Evolutionary conservation across 2,888 invertebrate genomes (phyloP).

Genomic region (Sialis lutaria): DNA sequence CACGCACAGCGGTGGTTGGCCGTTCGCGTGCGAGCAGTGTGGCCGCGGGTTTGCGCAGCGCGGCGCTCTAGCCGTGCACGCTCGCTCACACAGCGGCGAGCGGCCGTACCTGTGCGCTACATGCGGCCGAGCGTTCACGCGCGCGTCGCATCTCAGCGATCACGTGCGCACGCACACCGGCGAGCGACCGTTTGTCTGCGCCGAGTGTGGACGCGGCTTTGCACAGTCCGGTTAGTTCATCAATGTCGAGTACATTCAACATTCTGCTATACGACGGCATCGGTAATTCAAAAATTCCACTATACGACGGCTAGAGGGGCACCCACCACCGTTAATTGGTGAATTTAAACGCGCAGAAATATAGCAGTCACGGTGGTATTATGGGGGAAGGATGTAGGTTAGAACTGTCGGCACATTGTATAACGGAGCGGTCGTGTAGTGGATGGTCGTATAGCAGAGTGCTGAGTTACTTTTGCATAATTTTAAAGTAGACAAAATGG

Average conservation of each 20-base stretch:
- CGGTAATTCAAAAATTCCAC: no score
- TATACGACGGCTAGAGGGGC: no score
- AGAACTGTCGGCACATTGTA: no score
- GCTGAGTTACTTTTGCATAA: no score
- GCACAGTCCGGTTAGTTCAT: slow-evolving; percentile 14
- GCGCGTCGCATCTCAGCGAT: slow-evolving; percentile 11
- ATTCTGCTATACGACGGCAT: no score
- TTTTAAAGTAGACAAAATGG: no score
- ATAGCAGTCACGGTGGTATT: no score
- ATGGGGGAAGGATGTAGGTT: no score
- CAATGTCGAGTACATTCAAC: slow-evolving; percentile 1
- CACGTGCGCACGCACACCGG: slow-evolving; percentile 12
- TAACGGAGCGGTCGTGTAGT: no score
- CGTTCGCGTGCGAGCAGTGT: slow-evolving; percentile 14
- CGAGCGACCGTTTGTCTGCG: slow-evolving; percentile 12
- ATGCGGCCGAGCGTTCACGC: slow-evolving; percentile 14
- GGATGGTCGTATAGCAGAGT: no score
- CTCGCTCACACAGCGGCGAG: slow-evolving; percentile 11
- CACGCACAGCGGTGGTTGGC: slow-evolving; percentile 15
- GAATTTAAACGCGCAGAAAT: no score
- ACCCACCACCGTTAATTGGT: no score
- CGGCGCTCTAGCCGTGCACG: slow-evolving; percentile 13
- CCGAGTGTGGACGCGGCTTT: slow-evolving; percentile 11
- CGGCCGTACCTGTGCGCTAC: slow-evolving; percentile 12
- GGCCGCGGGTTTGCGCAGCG: slow-evolving; percentile 12